Percentiles rank a stretch among this genome's conserved stretches.
Evolutionary conservation across 2,888 invertebrate genomes (phyloP).

Genomic region (Chironomus riparius): DNA sequence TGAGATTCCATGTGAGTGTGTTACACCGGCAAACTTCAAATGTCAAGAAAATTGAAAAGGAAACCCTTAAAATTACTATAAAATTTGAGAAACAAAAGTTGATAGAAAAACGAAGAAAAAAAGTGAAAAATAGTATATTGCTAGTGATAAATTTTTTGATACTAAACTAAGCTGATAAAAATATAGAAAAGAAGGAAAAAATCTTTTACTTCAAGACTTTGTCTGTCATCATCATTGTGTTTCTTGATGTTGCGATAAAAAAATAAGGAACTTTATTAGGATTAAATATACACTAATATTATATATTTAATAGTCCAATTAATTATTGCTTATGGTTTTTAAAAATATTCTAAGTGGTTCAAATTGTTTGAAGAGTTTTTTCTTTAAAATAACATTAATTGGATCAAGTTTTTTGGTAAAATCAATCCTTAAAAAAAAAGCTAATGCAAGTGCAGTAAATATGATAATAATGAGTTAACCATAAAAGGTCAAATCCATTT

Average conservation of each 20-base stretch:
- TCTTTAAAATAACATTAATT: neutral
- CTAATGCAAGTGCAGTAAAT: neutral
- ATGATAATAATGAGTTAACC: neutral
- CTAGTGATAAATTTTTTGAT: slow-evolving; percentile 4
- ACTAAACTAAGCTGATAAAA: neutral
- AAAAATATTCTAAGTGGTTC: neutral
- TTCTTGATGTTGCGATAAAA: slow-evolving; percentile 13
- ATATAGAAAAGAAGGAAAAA: neutral
- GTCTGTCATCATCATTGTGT: slow-evolving; percentile 7
- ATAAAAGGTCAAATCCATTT: neutral
- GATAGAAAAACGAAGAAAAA: neutral
- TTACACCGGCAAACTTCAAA: too few species aligned
- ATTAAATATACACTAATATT: neutral
- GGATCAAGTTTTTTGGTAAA: neutral
- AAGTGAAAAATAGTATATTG: neutral
- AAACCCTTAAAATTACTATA: neutral
- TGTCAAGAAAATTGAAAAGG: too few species aligned
- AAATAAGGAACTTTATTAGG: neutral
- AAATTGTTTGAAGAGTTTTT: slow-evolving; percentile 7
- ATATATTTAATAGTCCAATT: slow-evolving; percentile 20
- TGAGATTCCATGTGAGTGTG: neutral
- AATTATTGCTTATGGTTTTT: neutral
- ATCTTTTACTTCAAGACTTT: neutral
- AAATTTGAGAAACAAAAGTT: neutral
- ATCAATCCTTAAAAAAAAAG: neutral